Evolutionary conservation across 2,797 vertebrate species (phyloP), one percentile per base, ranked within the genome.

Genomic region (Sebastes melanostomus): DNA sequence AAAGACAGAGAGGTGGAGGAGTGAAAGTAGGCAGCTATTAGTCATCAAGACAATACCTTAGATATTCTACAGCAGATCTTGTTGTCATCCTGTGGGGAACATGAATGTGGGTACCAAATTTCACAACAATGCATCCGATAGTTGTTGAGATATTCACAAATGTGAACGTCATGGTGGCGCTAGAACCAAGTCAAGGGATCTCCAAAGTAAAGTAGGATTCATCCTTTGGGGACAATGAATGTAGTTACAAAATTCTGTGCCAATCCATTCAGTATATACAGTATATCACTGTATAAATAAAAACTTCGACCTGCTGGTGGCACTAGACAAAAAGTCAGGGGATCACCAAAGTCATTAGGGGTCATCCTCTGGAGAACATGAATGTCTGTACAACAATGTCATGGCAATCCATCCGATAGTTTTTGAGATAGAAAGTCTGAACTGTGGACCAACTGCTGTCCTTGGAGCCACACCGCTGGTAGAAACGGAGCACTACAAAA

Each of bases 1-100:
- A 86, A 81, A 54, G 62, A 81, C 63, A 91, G 4, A 88, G 24
- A 87, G 42, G 52, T 25, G 46, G 14, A 78, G 13, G 8, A n/a
- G 61, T 60, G 68, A 50, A 12, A 66, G 61, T 4, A 14, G 20
- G 18, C 4, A 27, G 16, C 66, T 29, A 2, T 42, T 8, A 63
- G 27, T 72, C 16, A 46, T 61, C 5, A 6, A 54, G 13, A 55
- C 13, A 50, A 36, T 65, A 14, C 32, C 0, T n/a, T 6, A 54
- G n/a, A 12, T 63, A 18, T 56, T 32, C 20, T 29, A n/a, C 16
- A 9, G 13, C 25, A 59, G 18, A 14, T 29, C 2, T n/a, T 58
- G 67, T 56, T 50, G 18, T 29, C 20, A n/a, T n/a, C 24, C 10
- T 50, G 24, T 29, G 6, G 25, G 18, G 11, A 67, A 16, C n/a